Conservation (phyloP, 2,797 vertebrate species). For the Hylomyscus alleni region DNA sequence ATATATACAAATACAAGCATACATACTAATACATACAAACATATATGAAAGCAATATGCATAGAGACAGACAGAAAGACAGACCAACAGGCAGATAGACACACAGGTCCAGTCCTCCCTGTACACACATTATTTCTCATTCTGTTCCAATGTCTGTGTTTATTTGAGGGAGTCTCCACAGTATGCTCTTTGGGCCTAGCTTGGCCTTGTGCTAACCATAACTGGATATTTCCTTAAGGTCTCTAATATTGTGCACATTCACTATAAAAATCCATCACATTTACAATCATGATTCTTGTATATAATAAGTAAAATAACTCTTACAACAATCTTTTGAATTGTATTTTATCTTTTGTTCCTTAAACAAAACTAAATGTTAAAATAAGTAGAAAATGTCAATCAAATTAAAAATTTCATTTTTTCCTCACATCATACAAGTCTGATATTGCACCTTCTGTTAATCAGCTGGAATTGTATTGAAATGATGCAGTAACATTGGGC, state of each 20-base stretch:
- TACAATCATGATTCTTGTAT: not conserved
- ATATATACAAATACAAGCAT: not conserved
- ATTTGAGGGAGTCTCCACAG: not conserved
- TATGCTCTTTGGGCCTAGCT: not conserved
- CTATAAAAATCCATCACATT: not conserved
- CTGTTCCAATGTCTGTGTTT: not conserved
- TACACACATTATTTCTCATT: not conserved
- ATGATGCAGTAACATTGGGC: not conserved
- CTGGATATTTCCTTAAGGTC: not conserved
- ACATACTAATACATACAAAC: not conserved
- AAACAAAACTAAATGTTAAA: conserved; percentile 36
- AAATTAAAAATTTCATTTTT: not conserved
- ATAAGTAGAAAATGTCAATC: not conserved
- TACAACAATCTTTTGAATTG: conserved; percentile 11
- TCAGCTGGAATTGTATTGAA: not conserved
- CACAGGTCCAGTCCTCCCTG: too few species aligned
- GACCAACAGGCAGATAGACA: not conserved
- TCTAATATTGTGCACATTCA: not conserved
- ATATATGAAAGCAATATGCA: not conserved
- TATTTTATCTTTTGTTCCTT: not conserved
- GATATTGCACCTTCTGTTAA: not conserved
- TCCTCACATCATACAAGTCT: not conserved
- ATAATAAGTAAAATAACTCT: conserved; percentile 11
- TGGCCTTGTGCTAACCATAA: not conserved
- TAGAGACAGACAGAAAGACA: not conserved